Conservation (phyloP, 2,888 invertebrate genomes). For the Charanyca ferruginea region DNA sequence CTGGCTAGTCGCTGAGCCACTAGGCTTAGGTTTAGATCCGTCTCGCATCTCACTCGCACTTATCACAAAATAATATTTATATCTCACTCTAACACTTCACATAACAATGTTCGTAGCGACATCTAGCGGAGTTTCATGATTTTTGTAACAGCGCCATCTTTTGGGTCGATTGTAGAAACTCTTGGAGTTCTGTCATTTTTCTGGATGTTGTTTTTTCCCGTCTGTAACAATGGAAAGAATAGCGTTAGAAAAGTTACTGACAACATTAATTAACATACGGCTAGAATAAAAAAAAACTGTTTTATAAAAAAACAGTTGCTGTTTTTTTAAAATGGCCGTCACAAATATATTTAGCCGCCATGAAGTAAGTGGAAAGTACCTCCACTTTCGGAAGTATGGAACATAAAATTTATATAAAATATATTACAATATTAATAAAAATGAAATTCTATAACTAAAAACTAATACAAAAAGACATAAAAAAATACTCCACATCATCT, state of each 20-base stretch:
- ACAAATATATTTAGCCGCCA: no score
- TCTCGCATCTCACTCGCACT: constrained; percentile 87
- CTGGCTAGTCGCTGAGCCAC: constrained; percentile 82
- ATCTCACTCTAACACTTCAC: constrained; percentile 69
- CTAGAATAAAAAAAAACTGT: no score
- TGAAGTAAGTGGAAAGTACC: no score
- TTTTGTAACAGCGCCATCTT: constrained; percentile 62
- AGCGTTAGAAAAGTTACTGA: constrained; percentile 1
- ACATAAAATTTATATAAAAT: no score
- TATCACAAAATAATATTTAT: constrained; percentile 71
- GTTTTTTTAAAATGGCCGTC: no score
- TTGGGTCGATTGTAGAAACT: constrained; percentile 35
- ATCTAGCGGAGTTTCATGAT: constrained; percentile 58
- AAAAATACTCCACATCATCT: no score
- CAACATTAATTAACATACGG: no score
- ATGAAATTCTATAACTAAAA: no score
- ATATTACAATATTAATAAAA: no score
- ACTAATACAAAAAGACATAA: no score
- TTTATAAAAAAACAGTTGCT: no score
- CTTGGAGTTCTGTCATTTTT: constrained; percentile 27
- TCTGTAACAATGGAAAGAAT: constrained; percentile 45
- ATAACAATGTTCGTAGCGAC: constrained; percentile 62
- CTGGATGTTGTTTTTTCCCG: constrained; percentile 5
- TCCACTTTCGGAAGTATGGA: no score
- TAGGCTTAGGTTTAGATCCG: constrained; percentile 83